Evolutionary conservation across 1,140 invertebrate genomes (phyloP).

Genomic region (Bombus balteatus): DNA sequence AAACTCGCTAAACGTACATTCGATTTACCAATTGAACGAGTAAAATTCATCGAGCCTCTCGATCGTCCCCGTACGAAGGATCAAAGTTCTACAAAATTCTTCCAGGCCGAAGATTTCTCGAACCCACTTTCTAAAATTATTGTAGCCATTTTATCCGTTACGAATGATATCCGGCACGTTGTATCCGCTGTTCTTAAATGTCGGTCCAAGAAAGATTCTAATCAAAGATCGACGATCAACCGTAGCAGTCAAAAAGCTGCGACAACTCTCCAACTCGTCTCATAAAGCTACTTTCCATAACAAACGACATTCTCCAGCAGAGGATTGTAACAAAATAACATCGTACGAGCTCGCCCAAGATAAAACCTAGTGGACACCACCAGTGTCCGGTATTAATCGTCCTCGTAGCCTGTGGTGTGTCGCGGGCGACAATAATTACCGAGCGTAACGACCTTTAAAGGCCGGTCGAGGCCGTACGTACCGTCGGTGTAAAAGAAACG

Average conservation of each 20-base stretch:
- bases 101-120: too few relatives aligned
- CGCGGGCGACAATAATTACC: conserved; percentile 44
- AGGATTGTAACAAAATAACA: not conserved
- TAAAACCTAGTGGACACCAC: not conserved
- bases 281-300: not conserved
- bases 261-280: not conserved
- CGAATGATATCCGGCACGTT: too few relatives aligned
- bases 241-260: not conserved
- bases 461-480: conserved; percentile 24
- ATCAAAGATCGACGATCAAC: too few relatives aligned
- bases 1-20: too few relatives aligned
- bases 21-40: too few relatives aligned
- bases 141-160: too few relatives aligned
- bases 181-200: too few relatives aligned
- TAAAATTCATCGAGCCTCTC: too few relatives aligned
- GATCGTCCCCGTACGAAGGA: too few relatives aligned
- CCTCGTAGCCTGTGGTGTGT: not conserved
- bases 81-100: too few relatives aligned
- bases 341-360: not conserved
- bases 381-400: not conserved
- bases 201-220: too few relatives aligned
- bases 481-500: conserved; percentile 24
- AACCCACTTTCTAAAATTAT: too few relatives aligned
- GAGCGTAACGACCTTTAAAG: conserved; percentile 62
- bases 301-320: not conserved